phyloP scores from a whole-genome alignment of 2,888 invertebrate genomes.

The Dryobotodes eremita region DNA sequence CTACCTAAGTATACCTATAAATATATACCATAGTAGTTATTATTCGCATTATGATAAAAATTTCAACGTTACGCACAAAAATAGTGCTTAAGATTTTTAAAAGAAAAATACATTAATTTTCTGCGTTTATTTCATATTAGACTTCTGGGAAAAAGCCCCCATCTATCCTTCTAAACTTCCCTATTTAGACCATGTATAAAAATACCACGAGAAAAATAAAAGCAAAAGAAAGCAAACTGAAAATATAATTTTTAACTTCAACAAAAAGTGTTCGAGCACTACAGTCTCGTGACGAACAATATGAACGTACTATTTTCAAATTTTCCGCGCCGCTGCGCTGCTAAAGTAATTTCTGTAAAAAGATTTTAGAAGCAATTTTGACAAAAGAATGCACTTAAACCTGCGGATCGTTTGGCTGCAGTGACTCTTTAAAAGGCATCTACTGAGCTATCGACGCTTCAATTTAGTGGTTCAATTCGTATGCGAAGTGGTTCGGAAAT shows the following conservation, averaged over 20 bases:
- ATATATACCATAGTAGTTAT: neutral
- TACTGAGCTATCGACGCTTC: constrained; percentile 60
- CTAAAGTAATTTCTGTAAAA: constrained; percentile 63
- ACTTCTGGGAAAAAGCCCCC: accelerated
- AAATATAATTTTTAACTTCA: constrained; percentile 28
- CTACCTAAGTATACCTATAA: neutral
- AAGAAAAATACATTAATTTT: neutral
- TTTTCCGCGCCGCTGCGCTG: constrained; percentile 62
- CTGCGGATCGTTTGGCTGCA: constrained; percentile 59
- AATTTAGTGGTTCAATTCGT: constrained; percentile 33
- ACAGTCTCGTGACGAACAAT: constrained; percentile 40
- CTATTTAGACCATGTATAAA: neutral
- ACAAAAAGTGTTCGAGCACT: constrained; percentile 36
- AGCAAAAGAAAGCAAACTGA: constrained; percentile 34
- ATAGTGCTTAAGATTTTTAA: neutral
- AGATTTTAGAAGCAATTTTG: constrained; percentile 72
- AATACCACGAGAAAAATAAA: neutral
- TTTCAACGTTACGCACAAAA: no score
- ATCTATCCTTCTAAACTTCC: neutral
- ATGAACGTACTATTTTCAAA: constrained; percentile 65
- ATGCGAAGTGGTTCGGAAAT: neutral
- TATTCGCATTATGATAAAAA: neutral
- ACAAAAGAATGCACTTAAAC: constrained; percentile 77
- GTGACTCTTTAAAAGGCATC: constrained; percentile 71
- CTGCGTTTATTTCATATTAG: neutral